phyloP scores from a whole-genome alignment of 2,888 invertebrate genomes.

The Glaucopsyche alexis region DNA sequence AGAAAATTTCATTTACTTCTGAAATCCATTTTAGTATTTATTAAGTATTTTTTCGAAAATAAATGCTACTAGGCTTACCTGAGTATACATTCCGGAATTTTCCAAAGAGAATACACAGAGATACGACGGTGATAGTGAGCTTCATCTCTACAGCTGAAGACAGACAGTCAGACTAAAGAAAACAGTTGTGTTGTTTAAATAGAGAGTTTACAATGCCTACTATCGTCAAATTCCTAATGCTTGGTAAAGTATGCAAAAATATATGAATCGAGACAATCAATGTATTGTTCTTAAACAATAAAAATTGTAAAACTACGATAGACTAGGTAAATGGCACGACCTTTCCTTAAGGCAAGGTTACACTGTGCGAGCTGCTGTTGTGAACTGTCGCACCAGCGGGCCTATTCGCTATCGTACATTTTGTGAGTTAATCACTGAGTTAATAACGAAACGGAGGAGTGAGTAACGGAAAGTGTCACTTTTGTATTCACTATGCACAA shows the following conservation, averaged over 20 bases:
- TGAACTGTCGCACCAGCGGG: no score
- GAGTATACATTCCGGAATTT: background rate
- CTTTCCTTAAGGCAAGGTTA: background rate
- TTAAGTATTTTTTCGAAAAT: background rate
- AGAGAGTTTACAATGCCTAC: constrained; percentile 40
- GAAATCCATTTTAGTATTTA: no score
- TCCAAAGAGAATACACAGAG: constrained; percentile 21
- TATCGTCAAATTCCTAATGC: constrained; percentile 47
- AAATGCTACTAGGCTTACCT: constrained; percentile 9
- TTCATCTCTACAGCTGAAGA: constrained; percentile 1
- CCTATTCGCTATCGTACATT: no score
- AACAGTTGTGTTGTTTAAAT: constrained; percentile 32
- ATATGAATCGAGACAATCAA: background rate
- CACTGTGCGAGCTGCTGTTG: no score
- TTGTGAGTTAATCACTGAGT: no score
- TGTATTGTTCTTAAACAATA: background rate
- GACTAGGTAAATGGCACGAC: background rate
- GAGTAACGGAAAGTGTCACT: no score
- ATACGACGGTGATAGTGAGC: background rate
- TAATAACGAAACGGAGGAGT: no score
- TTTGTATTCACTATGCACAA: no score
- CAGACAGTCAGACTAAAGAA: background rate
- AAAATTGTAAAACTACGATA: background rate
- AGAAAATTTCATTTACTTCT: no score
- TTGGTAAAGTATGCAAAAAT: constrained; percentile 46